Conservation (phyloP, 1,140 invertebrate species). For the Pseudomyrmex flavicornis region DNA sequence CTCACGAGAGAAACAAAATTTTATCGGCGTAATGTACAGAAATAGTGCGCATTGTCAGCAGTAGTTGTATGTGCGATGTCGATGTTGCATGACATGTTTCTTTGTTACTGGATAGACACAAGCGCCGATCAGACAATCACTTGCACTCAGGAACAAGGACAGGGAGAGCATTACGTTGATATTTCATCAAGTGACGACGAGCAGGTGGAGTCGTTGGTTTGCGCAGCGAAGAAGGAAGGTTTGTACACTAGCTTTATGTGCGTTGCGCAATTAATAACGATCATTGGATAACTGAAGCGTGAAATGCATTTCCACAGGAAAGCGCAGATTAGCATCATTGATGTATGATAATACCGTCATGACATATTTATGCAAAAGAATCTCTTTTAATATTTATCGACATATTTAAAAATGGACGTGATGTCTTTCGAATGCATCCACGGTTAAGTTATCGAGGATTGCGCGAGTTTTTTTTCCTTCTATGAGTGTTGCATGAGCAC, state of each 20-base stretch:
- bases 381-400: background rate
- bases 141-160: conserved; percentile 65
- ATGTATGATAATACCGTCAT: background rate
- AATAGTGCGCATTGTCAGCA: background rate
- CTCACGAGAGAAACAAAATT: background rate
- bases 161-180: conserved; percentile 73
- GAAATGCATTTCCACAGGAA: conserved; percentile 6
- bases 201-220: conserved; percentile 81
- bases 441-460: conserved; percentile 3
- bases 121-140: conserved; percentile 71
- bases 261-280: background rate
- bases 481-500: conserved; percentile 76
- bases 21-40: background rate
- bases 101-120: conserved; percentile 76
- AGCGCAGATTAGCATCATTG: background rate
- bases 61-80: conserved; percentile 33
- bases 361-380: background rate
- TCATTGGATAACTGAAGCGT: conserved; percentile 17
- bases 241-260: conserved; percentile 43
- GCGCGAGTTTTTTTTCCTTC: conserved; percentile 21
- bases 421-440: background rate
- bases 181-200: conserved; percentile 81
- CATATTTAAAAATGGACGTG: background rate
- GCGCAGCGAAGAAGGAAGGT: conserved; percentile 81
- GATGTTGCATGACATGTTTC: conserved; percentile 73